A percentile compares a stretch with the other conserved stretches of the same genome.
Conservation (phyloP, 2,113 vertebrate genomes). For the Phalacrocorax carbo region DNA sequence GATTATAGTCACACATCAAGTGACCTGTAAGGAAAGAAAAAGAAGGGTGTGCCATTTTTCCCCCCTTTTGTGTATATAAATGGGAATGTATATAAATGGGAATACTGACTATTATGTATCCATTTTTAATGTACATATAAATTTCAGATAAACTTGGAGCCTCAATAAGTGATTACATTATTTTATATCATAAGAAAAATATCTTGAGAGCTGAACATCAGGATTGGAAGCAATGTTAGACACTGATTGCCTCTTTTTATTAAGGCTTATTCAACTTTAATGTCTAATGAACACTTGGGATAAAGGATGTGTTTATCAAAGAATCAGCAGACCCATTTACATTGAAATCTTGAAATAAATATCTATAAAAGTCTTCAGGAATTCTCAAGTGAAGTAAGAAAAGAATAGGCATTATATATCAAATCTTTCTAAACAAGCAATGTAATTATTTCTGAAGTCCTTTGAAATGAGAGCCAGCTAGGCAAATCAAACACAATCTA, state of each 20-base stretch:
- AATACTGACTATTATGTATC: not conserved
- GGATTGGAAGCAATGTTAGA: not conserved
- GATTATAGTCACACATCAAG: not conserved
- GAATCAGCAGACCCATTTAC: not conserved
- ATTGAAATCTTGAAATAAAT: slow-evolving; percentile 34
- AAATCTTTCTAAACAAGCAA: slow-evolving; percentile 50
- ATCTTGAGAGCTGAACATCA: not conserved
- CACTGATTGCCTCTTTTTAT: not conserved
- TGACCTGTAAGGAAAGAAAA: not conserved
- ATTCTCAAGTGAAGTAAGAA: slow-evolving; percentile 38
- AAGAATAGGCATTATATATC: slow-evolving; percentile 11
- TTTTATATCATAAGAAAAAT: not conserved
- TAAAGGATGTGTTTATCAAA: slow-evolving; percentile 11
- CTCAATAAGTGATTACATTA: not conserved
- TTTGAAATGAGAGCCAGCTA: slow-evolving; percentile 48
- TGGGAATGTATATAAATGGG: not conserved
- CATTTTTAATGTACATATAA: not conserved
- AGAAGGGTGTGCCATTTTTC: not conserved
- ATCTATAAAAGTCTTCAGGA: not conserved
- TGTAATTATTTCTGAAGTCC: slow-evolving; percentile 42
- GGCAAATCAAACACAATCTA: slow-evolving; percentile 47
- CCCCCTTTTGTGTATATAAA: not conserved
- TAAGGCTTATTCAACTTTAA: not conserved
- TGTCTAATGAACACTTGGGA: slow-evolving; percentile 25
- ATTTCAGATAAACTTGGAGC: not conserved